Base-by-base conservation (phyloP, 2,113 vertebrate species). In the Alaudala cheleensis region DNA sequence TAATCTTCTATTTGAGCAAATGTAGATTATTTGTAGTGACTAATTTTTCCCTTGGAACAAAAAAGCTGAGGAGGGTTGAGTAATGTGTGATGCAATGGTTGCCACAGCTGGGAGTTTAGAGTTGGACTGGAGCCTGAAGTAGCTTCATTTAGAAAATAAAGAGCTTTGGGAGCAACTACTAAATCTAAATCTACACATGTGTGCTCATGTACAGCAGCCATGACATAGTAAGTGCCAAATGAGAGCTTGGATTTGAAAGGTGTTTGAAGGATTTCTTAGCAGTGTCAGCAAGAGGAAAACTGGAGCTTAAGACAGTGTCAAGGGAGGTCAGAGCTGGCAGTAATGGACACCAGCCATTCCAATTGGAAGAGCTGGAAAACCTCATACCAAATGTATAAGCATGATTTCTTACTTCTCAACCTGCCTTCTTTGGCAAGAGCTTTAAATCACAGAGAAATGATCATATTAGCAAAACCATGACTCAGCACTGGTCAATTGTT, bases 121-220 rank as follows among this genome's bases (percentile, higher is more conserved):
- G 71, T 45, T 95, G 84, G 81, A 87, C 21, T 80, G 74, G 6
- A 88, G 93, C 90, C 95, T 80, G 71, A 94, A 85, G 37, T 11
- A 58, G 45, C 33, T 54, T 77, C 40, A 86, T 92, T 92, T 93
- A 94, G 85, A 80, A 96, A 91, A 92, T 69, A 92, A 93, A 76
- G 73, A 95, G 78, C n/a, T 95, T 71, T 77, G 42, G 50, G 58
- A 88, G 8, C 34, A 66, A 92, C 79, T 34, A n/a, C 17, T 76
- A 70, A 81, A 61, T 82, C 62, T 93, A 88, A 93, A 86, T 82
- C 72, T 57, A 87, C 4, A 2, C 44, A 49, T 14, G 25, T 29
- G 51, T 72, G n/a, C 47, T 81, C 34, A 56, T 56, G 18, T 69
- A 39, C 61, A 65, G 57, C 65, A 93, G 44, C 34, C 45, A 49